Conservation (phyloP, 2,888 invertebrate genomes). For the Gastracanthus pulcherrimus region DNA sequence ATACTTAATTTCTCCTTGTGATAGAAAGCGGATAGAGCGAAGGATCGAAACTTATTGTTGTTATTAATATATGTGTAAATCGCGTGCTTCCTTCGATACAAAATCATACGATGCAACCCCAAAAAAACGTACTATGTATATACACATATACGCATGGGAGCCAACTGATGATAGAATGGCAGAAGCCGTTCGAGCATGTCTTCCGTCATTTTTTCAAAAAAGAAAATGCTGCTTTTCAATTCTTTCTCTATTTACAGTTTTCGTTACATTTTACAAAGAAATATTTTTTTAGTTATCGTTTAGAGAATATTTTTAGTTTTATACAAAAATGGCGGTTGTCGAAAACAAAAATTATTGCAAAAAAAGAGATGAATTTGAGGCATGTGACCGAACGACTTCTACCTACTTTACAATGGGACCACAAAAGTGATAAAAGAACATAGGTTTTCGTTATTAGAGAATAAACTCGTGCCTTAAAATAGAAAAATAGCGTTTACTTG, state of each 20-base stretch:
- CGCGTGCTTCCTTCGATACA: conserved; percentile 57
- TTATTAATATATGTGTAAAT: conserved; percentile 55
- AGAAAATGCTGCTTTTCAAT: background rate
- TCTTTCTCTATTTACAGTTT: background rate
- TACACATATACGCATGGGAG: conserved; percentile 66
- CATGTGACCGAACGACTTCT: conserved; percentile 67
- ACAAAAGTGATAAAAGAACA: conserved; percentile 73
- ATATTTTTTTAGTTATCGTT: conserved; percentile 41
- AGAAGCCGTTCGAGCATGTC: conserved; percentile 66
- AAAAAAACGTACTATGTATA: conserved; percentile 59
- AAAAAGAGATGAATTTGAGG: conserved; percentile 8
- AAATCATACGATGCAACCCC: conserved; percentile 31
- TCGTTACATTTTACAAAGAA: conserved; percentile 29
- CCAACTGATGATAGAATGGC: conserved; percentile 73
- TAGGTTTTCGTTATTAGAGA: conserved; percentile 68
- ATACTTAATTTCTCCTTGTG: conserved; percentile 74
- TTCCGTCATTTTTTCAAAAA: conserved; percentile 34
- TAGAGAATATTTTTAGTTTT: conserved; percentile 42
- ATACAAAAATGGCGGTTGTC: background rate
- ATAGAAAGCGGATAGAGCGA: conserved; percentile 62
- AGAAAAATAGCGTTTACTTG: conserved; percentile 52
- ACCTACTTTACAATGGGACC: conserved; percentile 72
- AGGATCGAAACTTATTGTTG: conserved; percentile 52
- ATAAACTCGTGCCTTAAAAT: conserved; percentile 61
- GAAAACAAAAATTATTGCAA: conserved; percentile 4